These are phyloP conservation scores for Zeus faber DNA, from an alignment of 2,113 vertebrate genomes.

Conservation along the genomic window DNA sequence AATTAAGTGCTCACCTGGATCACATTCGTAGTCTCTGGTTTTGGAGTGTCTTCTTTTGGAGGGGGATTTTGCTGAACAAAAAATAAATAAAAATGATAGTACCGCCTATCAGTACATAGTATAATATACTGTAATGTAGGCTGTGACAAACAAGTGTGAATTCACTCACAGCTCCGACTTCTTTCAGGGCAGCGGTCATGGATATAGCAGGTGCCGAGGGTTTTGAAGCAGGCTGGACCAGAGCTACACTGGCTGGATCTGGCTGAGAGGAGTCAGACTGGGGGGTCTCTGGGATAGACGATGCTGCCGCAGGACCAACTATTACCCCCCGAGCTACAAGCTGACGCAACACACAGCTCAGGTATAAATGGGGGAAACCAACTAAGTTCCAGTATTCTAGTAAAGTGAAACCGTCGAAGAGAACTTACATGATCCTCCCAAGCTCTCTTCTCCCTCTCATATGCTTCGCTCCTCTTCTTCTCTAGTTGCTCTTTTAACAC, in stretches of 20 bases:
- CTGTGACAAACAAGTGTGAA: not conserved
- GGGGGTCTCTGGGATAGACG: too few species aligned
- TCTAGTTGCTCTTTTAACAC: slow-evolving; percentile 92
- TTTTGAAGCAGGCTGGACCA: slow-evolving; percentile 57
- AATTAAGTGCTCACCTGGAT: slow-evolving; percentile 50
- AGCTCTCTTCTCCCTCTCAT: slow-evolving; percentile 87
- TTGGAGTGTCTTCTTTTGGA: slow-evolving; percentile 43
- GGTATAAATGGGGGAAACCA: too few species aligned
- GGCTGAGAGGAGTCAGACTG: slow-evolving; percentile 56
- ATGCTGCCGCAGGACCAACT: not conserved
- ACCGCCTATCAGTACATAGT: not conserved
- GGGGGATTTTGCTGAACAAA: slow-evolving; percentile 48
- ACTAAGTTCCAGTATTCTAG: too few species aligned
- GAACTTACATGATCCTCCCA: slow-evolving; percentile 94
- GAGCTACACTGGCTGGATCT: too few species aligned
- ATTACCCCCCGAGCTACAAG: not conserved
- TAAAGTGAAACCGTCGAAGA: too few species aligned
- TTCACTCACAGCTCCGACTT: slow-evolving; percentile 87
- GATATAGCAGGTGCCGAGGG: slow-evolving; percentile 79
- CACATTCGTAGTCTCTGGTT: slow-evolving; percentile 36
- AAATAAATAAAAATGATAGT: not conserved
- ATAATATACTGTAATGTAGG: not conserved
- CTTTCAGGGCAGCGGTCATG: slow-evolving; percentile 92
- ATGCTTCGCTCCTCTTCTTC: slow-evolving; percentile 87
- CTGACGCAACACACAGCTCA: not conserved